Base-by-base conservation (phyloP, 1,140 invertebrate genomes). In the Nylanderia fulva region DNA sequence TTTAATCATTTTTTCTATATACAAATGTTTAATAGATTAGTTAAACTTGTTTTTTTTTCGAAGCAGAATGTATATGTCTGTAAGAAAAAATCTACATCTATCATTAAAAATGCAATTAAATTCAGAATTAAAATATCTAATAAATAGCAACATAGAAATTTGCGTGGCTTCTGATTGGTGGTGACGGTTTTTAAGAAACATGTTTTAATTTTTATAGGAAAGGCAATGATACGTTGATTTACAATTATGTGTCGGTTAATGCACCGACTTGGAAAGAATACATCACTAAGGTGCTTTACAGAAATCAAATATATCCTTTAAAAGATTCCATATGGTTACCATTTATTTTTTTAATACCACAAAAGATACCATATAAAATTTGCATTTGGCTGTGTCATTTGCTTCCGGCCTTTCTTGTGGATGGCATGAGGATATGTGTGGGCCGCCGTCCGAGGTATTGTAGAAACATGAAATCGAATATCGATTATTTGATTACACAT, bases 401-500 rank as follows among this genome's bases (percentile, higher is more conserved):
- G 2, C 27, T 72, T 33, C 69, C 69, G 11, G 69, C 69, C n/a
- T 72, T 72, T 21, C 0, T 72, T 8, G 7, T 72, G 5, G 69
- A 72, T 8, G 8, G 1, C 11, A 18, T 29, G n/a, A 33, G 3
- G 6, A 72, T 33, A 1, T 72, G 45, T 13, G 15, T 6, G 3
- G 11, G 29, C 7, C 27, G 6, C 15, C 48, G 8, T 0, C 27
- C 45, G 3, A 72, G 48, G 68, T 71, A 71, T 21, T 11, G 13
- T 15, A 15, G 27, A 29, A 29, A 29, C 4, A 33, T 54, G 27
- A 52, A 29, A n/a, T n/a, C 2, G 11, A 72, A 11, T 33, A 2
- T 71, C 15, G 11, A 21, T 56, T 21, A 21, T 56, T 56, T 1
- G 2, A 56, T 21, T 21, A 1, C 96, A 97, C 87, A 92, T 18